phyloP scores from a whole-genome alignment of 2,888 invertebrate genomes.

The Hydraecia micacea region DNA sequence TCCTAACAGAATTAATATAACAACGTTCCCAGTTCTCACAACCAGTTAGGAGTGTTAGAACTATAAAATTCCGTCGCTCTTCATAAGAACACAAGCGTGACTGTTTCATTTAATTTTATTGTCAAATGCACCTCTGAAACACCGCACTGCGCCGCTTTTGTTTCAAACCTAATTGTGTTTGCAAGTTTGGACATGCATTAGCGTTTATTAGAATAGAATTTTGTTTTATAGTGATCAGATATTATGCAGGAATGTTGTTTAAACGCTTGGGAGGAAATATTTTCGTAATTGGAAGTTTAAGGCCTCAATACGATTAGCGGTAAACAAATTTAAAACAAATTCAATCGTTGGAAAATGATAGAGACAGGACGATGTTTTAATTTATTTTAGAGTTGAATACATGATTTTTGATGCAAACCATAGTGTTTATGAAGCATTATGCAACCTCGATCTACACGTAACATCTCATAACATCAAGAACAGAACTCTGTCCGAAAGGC shows the following conservation, averaged over 20 bases:
- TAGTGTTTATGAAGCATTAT: neutral
- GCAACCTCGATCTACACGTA: no score
- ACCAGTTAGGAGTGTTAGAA: constrained; percentile 47
- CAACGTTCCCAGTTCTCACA: constrained; percentile 32
- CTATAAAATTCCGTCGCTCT: constrained; percentile 77
- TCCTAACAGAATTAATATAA: neutral
- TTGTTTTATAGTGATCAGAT: constrained; percentile 43
- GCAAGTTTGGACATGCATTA: constrained; percentile 58
- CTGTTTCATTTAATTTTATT: constrained; percentile 80
- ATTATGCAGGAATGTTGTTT: neutral
- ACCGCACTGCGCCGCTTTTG: constrained; percentile 59
- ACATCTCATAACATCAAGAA: no score
- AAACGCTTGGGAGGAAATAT: neutral
- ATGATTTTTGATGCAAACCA: neutral
- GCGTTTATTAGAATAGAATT: constrained; percentile 50
- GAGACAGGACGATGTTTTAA: neutral
- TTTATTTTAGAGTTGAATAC: neutral
- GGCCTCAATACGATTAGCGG: neutral
- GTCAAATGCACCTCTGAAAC: constrained; percentile 72
- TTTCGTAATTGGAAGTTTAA: neutral
- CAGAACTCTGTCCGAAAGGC: no score
- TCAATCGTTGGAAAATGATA: neutral
- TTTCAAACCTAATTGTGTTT: constrained; percentile 56
- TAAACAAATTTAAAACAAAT: neutral
- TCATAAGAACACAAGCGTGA: constrained; percentile 72